These are phyloP conservation scores for Pandemis heparana DNA, from an alignment of 2,888 invertebrate species.

Conservation along the genomic window DNA sequence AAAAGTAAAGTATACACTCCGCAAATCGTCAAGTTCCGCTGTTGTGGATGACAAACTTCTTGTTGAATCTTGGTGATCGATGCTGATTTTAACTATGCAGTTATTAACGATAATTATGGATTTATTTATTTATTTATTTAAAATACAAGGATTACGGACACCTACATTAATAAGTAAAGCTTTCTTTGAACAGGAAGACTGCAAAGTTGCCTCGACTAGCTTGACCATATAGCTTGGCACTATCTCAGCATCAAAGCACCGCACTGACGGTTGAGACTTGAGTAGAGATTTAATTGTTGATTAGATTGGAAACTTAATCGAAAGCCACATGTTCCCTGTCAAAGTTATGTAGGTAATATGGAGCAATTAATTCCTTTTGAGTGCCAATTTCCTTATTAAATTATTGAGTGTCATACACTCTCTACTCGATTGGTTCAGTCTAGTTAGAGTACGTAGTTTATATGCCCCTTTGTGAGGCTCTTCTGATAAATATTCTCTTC, in stretches of 20 bases:
- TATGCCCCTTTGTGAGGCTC: too few relatives aligned
- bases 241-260: not conserved
- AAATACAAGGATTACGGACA: too few relatives aligned
- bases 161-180: not conserved
- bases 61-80: not conserved
- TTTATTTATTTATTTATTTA: too few relatives aligned
- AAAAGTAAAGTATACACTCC: conserved; percentile 28
- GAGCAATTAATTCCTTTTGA: not conserved
- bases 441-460: too few relatives aligned
- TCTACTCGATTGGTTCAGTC: too few relatives aligned
- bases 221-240: not conserved
- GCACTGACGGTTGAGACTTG: not conserved
- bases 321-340: not conserved
- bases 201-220: not conserved
- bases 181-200: conserved; percentile 22
- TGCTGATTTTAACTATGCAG: not conserved
- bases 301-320: not conserved
- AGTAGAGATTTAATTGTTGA: conserved; percentile 8
- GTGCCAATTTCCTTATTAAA: too few relatives aligned
- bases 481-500: too few relatives aligned
- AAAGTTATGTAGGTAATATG: not conserved
- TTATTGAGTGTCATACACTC: too few relatives aligned
- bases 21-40: conserved; percentile 26
- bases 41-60: conserved; percentile 2
- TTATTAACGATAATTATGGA: not conserved